Conservation (phyloP, 1,140 invertebrate species). For the Trachymyrmex cornetzi region DNA sequence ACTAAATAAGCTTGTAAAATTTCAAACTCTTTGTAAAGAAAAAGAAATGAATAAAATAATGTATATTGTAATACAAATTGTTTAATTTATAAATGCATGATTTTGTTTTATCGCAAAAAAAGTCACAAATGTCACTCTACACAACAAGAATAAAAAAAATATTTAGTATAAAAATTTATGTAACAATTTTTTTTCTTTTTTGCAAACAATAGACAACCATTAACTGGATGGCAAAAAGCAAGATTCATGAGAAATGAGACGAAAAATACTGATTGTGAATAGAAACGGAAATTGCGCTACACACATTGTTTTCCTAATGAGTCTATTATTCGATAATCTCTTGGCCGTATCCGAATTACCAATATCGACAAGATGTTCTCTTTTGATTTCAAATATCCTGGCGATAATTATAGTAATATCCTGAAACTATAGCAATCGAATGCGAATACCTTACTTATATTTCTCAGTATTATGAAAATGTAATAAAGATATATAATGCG, state of each 20-base stretch:
- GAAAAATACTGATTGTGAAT: not conserved
- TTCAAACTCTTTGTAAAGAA: not conserved
- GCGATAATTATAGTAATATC: not conserved
- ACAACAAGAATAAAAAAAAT: not conserved
- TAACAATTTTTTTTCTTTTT: slow-evolving; percentile 25
- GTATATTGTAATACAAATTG: not conserved
- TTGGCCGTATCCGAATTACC: not conserved
- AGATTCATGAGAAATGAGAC: not conserved
- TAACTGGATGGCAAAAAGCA: not conserved
- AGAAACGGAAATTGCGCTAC: not conserved
- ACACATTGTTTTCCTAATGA: slow-evolving; percentile 1
- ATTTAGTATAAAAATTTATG: slow-evolving; percentile 22
- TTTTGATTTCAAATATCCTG: not conserved
- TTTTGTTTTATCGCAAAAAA: not conserved
- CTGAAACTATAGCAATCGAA: not conserved
- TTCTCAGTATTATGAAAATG: not conserved
- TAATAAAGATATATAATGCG: not conserved
- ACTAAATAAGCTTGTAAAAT: not conserved
- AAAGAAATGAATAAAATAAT: not conserved
- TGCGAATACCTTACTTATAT: not conserved
- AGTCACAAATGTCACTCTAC: not conserved
- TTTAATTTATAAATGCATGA: not conserved
- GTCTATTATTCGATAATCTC: slow-evolving; percentile 1
- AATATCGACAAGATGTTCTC: not conserved
- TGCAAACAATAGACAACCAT: slow-evolving; percentile 13